Conservation (phyloP, 2,113 vertebrate species). For the Arizona elegans region DNA sequence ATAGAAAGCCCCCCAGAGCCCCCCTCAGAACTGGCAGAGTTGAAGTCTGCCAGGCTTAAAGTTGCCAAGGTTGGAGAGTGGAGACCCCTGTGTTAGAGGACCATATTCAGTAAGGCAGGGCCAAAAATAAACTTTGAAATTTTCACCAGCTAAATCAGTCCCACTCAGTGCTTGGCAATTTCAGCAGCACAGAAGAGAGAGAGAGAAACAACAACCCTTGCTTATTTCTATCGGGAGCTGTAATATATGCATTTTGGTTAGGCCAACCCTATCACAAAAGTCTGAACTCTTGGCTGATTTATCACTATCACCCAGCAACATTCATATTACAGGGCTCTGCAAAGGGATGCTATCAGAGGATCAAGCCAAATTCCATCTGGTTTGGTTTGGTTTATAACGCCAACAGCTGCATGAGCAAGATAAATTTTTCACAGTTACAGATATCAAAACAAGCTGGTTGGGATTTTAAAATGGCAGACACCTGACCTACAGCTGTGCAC, state of each 20-base stretch:
- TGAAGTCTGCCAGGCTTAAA: too few species aligned
- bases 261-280: background rate
- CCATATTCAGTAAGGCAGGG: background rate
- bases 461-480: background rate
- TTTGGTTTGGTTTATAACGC: background rate
- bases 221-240: background rate
- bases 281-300: background rate
- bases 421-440: background rate
- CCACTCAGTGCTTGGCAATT: background rate
- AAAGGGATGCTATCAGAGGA: background rate
- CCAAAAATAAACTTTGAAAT: background rate
- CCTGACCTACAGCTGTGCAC: background rate
- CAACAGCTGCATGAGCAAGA: background rate
- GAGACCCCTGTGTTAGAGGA: too few species aligned
- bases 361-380: background rate
- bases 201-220: background rate
- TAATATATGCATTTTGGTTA: background rate
- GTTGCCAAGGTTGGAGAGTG: too few species aligned
- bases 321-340: background rate
- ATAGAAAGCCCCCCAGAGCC: too few species aligned
- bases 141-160: background rate
- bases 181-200: background rate
- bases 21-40: too few species aligned
- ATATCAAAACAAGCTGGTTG: constrained; percentile 6
- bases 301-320: background rate